These are phyloP conservation scores for Asteroscopus sphinx DNA, from an alignment of 2,888 invertebrate species.

Conservation along the genomic window DNA sequence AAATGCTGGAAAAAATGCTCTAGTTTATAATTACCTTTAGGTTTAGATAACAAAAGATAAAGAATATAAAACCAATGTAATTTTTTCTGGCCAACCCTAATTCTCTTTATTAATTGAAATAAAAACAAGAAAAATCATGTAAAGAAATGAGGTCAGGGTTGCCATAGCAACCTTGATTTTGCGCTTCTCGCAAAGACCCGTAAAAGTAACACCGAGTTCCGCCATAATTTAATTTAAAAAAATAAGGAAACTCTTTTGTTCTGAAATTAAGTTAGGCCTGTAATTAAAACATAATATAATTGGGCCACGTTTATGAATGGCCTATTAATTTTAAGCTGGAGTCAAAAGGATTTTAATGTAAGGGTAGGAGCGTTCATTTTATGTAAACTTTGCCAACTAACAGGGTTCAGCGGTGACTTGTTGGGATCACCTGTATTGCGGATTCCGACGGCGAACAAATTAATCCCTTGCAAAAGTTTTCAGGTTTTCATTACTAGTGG, in stretches of 20 bases:
- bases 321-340: conserved; percentile 68
- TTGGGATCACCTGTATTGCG: conserved; percentile 67
- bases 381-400: conserved; percentile 67
- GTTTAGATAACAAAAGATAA: background rate
- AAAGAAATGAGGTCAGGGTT: conserved; percentile 43
- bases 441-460: conserved; percentile 55
- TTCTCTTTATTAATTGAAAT: conserved; percentile 8
- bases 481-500: conserved; percentile 67
- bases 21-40: background rate
- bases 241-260: conserved; percentile 60
- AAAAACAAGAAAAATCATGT: conserved; percentile 14
- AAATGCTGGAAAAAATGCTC: too few relatives aligned
- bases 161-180: conserved; percentile 52
- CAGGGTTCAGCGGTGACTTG: conserved; percentile 60
- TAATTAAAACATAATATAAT: conserved; percentile 72
- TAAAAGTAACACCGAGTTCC: conserved; percentile 52
- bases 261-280: conserved; percentile 58
- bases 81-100: background rate
- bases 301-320: conserved; percentile 68
- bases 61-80: background rate
- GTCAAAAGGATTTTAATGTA: conserved; percentile 71
- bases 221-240: conserved; percentile 57
- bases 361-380: conserved; percentile 64
- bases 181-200: conserved; percentile 30
- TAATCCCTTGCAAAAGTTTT: conserved; percentile 76